phyloP scores from a whole-genome alignment of 2,113 vertebrate genomes.

The Pygoscelis antarcticus region DNA sequence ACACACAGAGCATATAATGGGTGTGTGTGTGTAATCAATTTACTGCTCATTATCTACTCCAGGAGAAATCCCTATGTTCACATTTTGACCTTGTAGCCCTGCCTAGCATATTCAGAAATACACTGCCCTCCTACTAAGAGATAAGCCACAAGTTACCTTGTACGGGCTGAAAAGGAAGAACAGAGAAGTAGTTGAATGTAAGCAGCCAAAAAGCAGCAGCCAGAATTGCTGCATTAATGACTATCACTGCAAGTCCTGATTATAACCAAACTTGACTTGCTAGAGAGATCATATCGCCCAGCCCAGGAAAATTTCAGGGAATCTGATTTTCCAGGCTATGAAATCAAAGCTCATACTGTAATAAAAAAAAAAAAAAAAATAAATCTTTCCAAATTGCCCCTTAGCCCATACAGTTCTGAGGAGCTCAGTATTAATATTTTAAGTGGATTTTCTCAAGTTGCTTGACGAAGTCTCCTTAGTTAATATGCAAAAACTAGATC shows the following conservation, averaged over 20 bases:
- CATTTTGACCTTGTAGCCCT: neutral
- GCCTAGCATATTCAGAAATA: neutral
- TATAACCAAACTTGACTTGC: neutral
- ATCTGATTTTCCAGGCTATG: neutral
- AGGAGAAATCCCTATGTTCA: neutral
- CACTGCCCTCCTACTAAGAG: neutral
- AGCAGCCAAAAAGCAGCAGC: neutral
- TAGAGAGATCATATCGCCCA: neutral
- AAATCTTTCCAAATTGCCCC: neutral
- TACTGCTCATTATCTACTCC: neutral
- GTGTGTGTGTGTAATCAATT: neutral
- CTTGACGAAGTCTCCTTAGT: neutral
- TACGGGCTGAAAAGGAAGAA: neutral
- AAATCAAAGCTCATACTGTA: neutral
- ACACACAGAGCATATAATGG: neutral
- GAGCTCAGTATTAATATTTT: neutral
- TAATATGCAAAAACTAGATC: neutral
- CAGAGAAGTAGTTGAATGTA: neutral
- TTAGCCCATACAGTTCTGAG: neutral
- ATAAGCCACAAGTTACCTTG: no score
- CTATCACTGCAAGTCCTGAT: neutral
- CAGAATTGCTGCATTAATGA: neutral
- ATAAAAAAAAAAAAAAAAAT: neutral
- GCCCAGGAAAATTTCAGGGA: neutral
- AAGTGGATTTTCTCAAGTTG: neutral